Conservation (phyloP, 2,113 vertebrate species). For the Clarias gariepinus region DNA sequence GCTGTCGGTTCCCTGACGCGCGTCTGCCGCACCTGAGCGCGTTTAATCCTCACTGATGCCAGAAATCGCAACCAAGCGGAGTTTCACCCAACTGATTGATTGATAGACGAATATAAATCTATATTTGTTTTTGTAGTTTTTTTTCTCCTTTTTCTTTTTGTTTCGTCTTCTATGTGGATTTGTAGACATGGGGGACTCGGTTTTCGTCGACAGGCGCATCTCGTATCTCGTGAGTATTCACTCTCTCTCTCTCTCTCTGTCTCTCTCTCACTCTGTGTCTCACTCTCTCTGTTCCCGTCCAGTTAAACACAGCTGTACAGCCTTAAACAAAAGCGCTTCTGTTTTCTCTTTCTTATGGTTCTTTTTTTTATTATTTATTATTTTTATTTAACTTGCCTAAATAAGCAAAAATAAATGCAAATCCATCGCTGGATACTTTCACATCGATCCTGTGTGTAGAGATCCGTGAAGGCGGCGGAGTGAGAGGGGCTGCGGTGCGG, state of each 20-base stretch:
- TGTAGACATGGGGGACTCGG: slow-evolving; percentile 81
- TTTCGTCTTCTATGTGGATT: slow-evolving; percentile 67
- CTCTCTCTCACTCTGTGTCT: background rate
- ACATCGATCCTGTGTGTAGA: background rate
- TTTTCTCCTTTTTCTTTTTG: background rate
- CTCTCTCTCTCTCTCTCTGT: background rate
- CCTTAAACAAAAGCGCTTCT: background rate
- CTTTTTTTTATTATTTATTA: background rate
- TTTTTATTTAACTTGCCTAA: no score
- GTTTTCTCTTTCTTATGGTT: background rate
- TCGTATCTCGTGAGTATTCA: slow-evolving; percentile 83
- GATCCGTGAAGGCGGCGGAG: background rate
- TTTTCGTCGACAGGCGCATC: slow-evolving; percentile 79
- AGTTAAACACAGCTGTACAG: background rate
- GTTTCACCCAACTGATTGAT: no score
- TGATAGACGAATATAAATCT: no score
- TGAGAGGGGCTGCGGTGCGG: background rate
- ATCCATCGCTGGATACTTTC: background rate
- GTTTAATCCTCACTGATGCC: background rate
- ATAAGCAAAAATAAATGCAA: background rate
- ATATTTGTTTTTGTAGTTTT: no score
- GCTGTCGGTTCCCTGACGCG: background rate
- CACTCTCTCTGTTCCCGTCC: background rate
- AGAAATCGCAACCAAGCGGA: no score
- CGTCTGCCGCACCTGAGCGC: slow-evolving; percentile 24